These are phyloP conservation scores for Dasypus novemcinctus DNA, from an alignment of 2,113 vertebrate species.

Conservation along the genomic window DNA sequence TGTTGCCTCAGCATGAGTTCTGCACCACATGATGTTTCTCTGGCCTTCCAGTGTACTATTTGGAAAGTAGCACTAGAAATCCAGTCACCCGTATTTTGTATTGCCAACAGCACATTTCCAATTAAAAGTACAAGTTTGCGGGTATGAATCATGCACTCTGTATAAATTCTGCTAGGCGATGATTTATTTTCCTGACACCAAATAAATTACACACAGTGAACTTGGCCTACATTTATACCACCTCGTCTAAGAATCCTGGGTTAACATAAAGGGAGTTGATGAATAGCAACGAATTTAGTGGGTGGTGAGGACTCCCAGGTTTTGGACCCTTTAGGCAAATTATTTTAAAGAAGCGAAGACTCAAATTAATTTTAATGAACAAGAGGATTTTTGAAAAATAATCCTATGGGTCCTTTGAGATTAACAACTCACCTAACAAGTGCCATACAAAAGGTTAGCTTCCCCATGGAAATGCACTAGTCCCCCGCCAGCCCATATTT, in stretches of 20 bases:
- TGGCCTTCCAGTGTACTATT: not conserved
- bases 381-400: not conserved
- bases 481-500: too few species aligned
- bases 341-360: not conserved
- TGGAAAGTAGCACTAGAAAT: not conserved
- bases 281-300: slow-evolving; percentile 25
- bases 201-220: slow-evolving; percentile 56
- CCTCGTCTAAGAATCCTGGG: not conserved
- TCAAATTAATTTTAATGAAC: slow-evolving; percentile 22
- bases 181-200: slow-evolving; percentile 60
- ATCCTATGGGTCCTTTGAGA: not conserved
- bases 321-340: slow-evolving; percentile 4
- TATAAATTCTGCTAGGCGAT: slow-evolving; percentile 33
- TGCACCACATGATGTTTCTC: fast-evolving
- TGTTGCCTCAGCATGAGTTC: not conserved
- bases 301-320: not conserved
- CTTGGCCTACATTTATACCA: slow-evolving; percentile 9
- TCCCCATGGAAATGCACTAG: not conserved
- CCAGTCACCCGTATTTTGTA: slow-evolving; percentile 47
- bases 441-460: too few species aligned
- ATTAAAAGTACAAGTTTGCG: slow-evolving; percentile 10
- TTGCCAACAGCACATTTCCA: slow-evolving; percentile 39
- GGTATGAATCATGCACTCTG: slow-evolving; percentile 35
- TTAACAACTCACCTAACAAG: not conserved
- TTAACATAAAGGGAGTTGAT: not conserved